Percentiles rank a stretch among this genome's conserved stretches.
phyloP scores from a whole-genome alignment of 1,140 invertebrate genomes.

The Nasonia longicornis region DNA sequence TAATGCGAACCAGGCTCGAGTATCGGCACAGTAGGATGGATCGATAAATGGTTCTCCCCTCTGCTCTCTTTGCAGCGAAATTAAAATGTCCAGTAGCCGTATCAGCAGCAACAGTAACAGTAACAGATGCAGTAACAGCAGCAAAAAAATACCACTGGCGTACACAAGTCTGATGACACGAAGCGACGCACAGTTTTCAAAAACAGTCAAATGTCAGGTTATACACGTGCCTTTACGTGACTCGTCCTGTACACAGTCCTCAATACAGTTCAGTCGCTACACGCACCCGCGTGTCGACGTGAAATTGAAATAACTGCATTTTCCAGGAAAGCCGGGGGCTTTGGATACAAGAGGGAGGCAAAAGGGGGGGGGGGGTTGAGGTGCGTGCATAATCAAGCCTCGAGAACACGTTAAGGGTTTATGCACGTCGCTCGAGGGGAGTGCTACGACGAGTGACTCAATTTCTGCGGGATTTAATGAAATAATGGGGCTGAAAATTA shows the following conservation, averaged over 20 bases:
- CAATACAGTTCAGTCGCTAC: neutral
- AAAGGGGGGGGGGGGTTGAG: neutral
- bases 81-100: neutral
- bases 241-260: neutral
- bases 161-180: neutral
- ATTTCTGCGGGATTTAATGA: conserved; percentile 36
- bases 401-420: neutral
- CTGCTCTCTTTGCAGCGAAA: no score
- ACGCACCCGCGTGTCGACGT: neutral
- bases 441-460: conserved; percentile 5
- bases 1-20: no score
- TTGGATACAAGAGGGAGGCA: neutral
- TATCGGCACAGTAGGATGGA: no score
- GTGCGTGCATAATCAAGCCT: conserved; percentile 9
- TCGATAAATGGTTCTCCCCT: no score
- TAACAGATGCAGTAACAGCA: no score
- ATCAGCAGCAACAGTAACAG: no score
- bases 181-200: neutral
- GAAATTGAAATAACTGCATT: conserved; percentile 30
- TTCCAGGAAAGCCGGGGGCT: neutral
- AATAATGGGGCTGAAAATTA: conserved; percentile 37
- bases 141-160: no score
- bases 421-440: neutral
- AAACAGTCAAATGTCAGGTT: neutral
- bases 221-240: neutral